Evolutionary conservation across 2,113 vertebrate species (phyloP).

Genomic region (Caranx ignobilis): DNA sequence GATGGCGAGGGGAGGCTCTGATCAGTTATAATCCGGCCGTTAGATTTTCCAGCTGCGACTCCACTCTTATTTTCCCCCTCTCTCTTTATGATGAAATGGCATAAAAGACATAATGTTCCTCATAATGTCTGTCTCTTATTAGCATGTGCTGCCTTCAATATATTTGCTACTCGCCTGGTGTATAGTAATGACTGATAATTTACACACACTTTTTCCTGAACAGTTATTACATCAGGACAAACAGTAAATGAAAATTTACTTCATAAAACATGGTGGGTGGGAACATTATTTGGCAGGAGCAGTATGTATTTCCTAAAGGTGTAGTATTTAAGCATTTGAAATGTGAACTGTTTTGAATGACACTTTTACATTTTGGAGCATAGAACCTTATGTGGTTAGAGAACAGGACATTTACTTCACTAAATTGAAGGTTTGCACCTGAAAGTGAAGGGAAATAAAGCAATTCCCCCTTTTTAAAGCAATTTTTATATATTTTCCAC

Average conservation of each 20-base stretch:
- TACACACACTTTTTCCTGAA: constrained; percentile 6
- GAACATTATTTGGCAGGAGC: constrained; percentile 17
- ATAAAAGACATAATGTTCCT: constrained; percentile 10
- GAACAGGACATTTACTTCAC: no score
- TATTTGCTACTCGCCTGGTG: constrained; percentile 13
- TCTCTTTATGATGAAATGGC: constrained; percentile 43
- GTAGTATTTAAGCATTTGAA: constrained; percentile 30
- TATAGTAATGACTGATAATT: constrained; percentile 40
- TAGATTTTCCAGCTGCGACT: constrained; percentile 43
- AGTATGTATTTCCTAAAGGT: not conserved
- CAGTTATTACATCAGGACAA: constrained; percentile 20
- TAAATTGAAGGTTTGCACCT: no score
- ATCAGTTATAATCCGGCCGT: constrained; percentile 14
- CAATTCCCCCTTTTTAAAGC: no score
- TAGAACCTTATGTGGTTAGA: no score
- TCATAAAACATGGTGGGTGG: constrained; percentile 3
- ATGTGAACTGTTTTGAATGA: not conserved
- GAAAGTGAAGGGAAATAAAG: no score
- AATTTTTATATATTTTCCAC: no score
- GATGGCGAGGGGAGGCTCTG: not conserved
- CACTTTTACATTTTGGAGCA: no score
- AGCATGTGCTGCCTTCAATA: constrained; percentile 21
- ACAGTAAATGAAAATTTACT: constrained; percentile 38
- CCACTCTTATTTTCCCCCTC: not conserved
- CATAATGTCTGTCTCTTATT: constrained; percentile 40